Evolutionary conservation across 2,797 vertebrate species (phyloP).

Genomic region (Diplodus sargus): DNA sequence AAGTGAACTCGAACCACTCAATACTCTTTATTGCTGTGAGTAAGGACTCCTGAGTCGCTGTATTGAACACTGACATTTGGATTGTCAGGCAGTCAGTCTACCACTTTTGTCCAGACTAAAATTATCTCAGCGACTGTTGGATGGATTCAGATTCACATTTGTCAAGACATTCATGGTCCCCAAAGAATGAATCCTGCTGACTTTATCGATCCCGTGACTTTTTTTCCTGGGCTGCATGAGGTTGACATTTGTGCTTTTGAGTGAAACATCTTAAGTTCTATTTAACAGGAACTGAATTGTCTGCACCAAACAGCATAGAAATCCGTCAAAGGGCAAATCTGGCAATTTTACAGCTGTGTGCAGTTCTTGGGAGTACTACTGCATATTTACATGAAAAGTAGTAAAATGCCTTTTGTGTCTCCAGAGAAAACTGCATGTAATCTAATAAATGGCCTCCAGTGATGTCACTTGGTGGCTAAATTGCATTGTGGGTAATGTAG

Average conservation of each 20-base stretch:
- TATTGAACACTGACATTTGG: conserved; percentile 11
- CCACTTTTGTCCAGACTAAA: background rate
- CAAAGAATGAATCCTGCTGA: background rate
- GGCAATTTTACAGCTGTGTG: no score
- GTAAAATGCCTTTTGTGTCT: no score
- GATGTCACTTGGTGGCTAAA: no score
- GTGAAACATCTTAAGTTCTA: background rate
- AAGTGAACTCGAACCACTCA: conserved; percentile 77
- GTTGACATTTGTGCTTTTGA: conserved; percentile 10
- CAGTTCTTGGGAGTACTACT: no score
- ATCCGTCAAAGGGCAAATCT: no score
- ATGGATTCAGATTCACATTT: background rate
- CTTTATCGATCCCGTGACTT: background rate
- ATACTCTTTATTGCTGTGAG: conserved; percentile 11
- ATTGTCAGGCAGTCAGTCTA: background rate
- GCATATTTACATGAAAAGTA: no score
- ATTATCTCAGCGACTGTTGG: background rate
- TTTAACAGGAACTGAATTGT: no score
- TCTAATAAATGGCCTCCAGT: no score
- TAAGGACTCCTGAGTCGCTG: conserved; percentile 9
- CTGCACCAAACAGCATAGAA: no score
- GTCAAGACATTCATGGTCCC: background rate
- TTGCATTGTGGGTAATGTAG: no score
- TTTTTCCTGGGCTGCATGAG: background rate
- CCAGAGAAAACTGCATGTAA: no score